Evolutionary conservation across 1,140 invertebrate species (phyloP).

Genomic region (Leptonema lineaticorne): DNA sequence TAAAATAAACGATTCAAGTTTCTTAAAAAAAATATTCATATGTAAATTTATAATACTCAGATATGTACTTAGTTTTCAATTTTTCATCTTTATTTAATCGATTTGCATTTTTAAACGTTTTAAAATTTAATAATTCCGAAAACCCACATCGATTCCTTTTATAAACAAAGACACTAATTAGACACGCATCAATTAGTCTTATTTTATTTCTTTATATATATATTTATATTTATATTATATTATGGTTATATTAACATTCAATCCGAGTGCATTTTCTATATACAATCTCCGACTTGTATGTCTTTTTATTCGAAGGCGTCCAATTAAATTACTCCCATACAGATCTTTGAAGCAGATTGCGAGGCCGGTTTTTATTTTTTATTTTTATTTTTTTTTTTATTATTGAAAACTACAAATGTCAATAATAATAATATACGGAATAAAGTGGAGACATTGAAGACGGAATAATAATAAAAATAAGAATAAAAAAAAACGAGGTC

Average conservation of each 20-base stretch:
- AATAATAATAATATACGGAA: too few species aligned
- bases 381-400: slow-evolving; percentile 10
- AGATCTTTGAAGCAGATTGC: not conserved
- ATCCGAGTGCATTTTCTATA: not conserved
- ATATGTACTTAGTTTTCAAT: too few species aligned
- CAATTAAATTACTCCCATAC: slow-evolving; percentile 19
- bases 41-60: too few species aligned
- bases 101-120: too few species aligned
- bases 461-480: not conserved
- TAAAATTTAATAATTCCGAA: too few species aligned
- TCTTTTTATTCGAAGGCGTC: slow-evolving; percentile 2
- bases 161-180: not conserved
- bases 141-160: too few species aligned
- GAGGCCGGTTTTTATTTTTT: not conserved
- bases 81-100: too few species aligned
- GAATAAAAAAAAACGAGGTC: not conserved
- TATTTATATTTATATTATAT: not conserved
- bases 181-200: not conserved
- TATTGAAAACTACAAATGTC: too few species aligned
- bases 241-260: not conserved
- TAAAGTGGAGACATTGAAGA: too few species aligned
- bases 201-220: not conserved
- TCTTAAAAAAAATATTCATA: too few species aligned
- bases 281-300: not conserved
- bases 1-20: too few species aligned